A percentile compares a stretch with the other conserved stretches of the same genome.
Conservation (phyloP, 2,797 vertebrate genomes). For the Enteromius paludinosus region DNA sequence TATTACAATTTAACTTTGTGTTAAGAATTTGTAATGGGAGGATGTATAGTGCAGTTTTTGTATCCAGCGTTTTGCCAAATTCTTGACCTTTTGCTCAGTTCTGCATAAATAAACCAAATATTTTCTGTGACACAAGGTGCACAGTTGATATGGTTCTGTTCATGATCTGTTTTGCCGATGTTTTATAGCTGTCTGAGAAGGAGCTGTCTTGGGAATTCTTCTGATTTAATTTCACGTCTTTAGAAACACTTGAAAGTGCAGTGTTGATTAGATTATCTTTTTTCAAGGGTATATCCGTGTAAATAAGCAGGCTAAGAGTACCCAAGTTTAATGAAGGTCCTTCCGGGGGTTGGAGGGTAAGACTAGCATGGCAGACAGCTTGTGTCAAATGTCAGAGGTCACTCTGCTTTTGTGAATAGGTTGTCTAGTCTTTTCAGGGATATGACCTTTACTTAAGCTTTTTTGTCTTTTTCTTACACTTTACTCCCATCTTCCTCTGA, state of each 20-base stretch:
- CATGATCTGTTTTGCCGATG: slow-evolving; percentile 6
- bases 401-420: slow-evolving; percentile 9
- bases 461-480: neutral
- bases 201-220: neutral
- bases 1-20: slow-evolving; percentile 41
- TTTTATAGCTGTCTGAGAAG: slow-evolving; percentile 7
- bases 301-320: slow-evolving; percentile 19
- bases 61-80: slow-evolving; percentile 43
- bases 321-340: slow-evolving; percentile 29
- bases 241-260: slow-evolving; percentile 20
- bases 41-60: slow-evolving; percentile 48
- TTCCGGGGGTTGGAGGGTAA: slow-evolving; percentile 31
- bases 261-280: slow-evolving; percentile 51
- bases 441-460: slow-evolving; percentile 39
- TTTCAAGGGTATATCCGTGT: slow-evolving; percentile 51
- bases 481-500: neutral
- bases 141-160: slow-evolving; percentile 13
- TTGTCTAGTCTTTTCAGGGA: slow-evolving; percentile 34
- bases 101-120: slow-evolving; percentile 45
- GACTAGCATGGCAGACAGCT: slow-evolving; percentile 34
- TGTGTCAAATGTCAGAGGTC: slow-evolving; percentile 49
- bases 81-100: slow-evolving; percentile 35
- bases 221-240: slow-evolving; percentile 44
- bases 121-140: slow-evolving; percentile 42
- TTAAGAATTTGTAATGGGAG: slow-evolving; percentile 43